Conservation (phyloP, 2,797 vertebrate genomes). For the Thamnophis elegans region DNA sequence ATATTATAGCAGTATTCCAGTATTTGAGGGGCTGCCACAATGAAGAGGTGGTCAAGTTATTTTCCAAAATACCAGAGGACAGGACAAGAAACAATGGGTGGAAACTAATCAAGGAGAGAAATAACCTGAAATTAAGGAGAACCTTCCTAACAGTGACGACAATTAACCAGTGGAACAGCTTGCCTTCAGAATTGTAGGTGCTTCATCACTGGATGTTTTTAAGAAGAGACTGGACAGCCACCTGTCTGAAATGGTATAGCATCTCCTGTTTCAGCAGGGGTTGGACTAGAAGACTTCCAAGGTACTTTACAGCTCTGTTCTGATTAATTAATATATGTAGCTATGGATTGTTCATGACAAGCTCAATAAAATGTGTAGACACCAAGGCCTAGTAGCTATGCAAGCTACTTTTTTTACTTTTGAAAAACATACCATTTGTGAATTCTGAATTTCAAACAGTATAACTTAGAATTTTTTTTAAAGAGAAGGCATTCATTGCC, state of each 20-base stretch:
- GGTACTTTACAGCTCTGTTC: not conserved
- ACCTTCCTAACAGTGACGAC: not conserved
- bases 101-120: not conserved
- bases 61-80: not conserved
- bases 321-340: not conserved
- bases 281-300: not conserved
- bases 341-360: slow-evolving; percentile 56
- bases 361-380: slow-evolving; percentile 44
- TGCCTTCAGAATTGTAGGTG: not conserved
- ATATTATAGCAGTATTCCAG: not conserved
- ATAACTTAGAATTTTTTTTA: not conserved
- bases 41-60: not conserved
- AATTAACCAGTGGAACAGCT: not conserved
- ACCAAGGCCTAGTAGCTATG: slow-evolving; percentile 37
- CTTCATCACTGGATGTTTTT: not conserved
- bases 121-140: not conserved
- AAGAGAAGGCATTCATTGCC: not conserved
- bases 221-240: not conserved
- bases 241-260: not conserved
- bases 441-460: slow-evolving; percentile 38
- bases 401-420: slow-evolving; percentile 27
- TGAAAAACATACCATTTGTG: slow-evolving; percentile 30
- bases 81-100: not conserved
- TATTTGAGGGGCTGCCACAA: not conserved
- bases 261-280: not conserved